Percentiles rank a stretch among this genome's conserved stretches.
These are phyloP conservation scores for Petrocephalus schoutedeni DNA, from an alignment of 2,797 vertebrate genomes.

Conservation along the genomic window DNA sequence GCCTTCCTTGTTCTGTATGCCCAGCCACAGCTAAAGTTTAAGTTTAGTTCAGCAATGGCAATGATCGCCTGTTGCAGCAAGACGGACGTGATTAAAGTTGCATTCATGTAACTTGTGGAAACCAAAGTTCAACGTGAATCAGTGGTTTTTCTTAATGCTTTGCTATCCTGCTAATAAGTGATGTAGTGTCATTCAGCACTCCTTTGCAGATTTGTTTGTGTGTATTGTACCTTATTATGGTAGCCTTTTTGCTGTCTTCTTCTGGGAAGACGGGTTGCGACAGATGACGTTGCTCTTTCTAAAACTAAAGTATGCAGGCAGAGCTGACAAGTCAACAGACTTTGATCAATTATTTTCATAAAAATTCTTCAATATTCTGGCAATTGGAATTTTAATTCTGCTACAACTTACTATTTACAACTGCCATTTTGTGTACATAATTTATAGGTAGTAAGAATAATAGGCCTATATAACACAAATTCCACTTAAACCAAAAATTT, in stretches of 20 bases:
- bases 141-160: background rate
- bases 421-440: background rate
- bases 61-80: background rate
- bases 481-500: background rate
- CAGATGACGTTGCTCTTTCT: background rate
- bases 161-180: background rate
- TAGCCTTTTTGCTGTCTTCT: background rate
- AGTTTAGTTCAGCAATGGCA: background rate
- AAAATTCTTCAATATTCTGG: background rate
- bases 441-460: background rate
- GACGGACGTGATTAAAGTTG: background rate
- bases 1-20: background rate
- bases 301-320: background rate
- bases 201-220: background rate
- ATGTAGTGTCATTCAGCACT: background rate
- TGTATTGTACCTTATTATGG: background rate
- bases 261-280: background rate
- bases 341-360: background rate
- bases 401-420: background rate
- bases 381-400: background rate
- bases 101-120: background rate
- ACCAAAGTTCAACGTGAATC: background rate
- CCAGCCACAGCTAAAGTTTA: background rate
- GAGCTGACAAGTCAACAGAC: background rate
- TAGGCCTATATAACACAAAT: background rate